Evolutionary conservation across 2,797 vertebrate species (phyloP), one percentile per base, ranked within the genome.

Genomic region (Vireo griseus): DNA sequence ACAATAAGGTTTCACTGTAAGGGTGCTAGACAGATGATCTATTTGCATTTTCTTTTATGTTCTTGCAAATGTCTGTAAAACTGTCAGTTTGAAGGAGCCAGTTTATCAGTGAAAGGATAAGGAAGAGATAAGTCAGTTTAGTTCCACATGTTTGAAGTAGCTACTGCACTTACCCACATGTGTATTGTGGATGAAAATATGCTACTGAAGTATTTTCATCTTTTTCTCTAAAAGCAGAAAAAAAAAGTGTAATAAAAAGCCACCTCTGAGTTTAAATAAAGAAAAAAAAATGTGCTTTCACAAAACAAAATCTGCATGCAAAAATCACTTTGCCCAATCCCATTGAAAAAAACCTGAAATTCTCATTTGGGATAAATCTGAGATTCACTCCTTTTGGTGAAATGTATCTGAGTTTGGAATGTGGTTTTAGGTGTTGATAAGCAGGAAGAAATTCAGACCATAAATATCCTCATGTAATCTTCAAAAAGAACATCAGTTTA

Each of bases 81-180:
- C 96, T 97, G 96, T 97, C 97, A 95, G 95, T 97, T 98, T 98
- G 97, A 98, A 98, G 97, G 98, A 98, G 98, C 98, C 98, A 97
- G 97, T 98, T 98, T 98, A 97, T 98, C 97, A 97, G 96, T 92
- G 95, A 92, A 91, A 95, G 97, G 98, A 98, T 97, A 98, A 98
- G 98, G 97, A 92, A 98, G 98, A 98, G 99, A 99, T 97, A 98
- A 98, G 97, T 98, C 98, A 97, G 98, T 98, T 98, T 98, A 97
- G 97, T 98, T 98, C 97, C 98, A 98, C 98, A 98, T 98, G 98
- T 99, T 99, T 98, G 97, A 98, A 98, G 98, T 98, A 98, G 98
- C 98, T 98, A 98, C 98, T 99, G 94, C 87, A 91, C 89, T 98
- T 97, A 95, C 81, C 78, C 94, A 91, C 95, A 94, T 96, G 86